Evolutionary conservation across 2,888 invertebrate species (phyloP), one percentile per base, ranked within the genome.

Genomic region (Automeris io): DNA sequence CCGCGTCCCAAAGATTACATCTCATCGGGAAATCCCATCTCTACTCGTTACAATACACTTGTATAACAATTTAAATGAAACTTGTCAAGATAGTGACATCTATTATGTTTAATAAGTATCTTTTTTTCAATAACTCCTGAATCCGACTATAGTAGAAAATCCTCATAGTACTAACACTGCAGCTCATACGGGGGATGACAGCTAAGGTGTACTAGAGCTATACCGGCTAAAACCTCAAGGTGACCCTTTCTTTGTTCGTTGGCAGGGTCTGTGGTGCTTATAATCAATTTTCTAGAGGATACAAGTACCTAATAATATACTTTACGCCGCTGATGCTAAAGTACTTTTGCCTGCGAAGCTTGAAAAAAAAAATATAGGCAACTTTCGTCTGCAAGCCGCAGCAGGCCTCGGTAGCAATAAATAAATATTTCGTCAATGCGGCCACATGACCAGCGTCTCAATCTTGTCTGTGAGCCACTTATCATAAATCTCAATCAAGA

Each of bases 401-500:
- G 9, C 26, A 2, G 5, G 22, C 22, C 22, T 23, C 29, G 16
- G 29, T 40, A 13, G 31, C 25, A 11, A 24, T 40, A 32, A 34
- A 35, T 36, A 35, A 44, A 45, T 40, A 43, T 62, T 58, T 61
- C 57, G 49, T 48, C 62, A 57, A 50, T 47, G 41, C 43, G 46
- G 39, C 43, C 53, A 55, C 21, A 38, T 36, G 35, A 34, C 54
- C 60, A 59, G 74, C 71, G 70, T 72, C 80, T 81, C 79, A 76
- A 79, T 80, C 77, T 65, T 57, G 66, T 66, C 56, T 46, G 45
- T 56, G 42, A 47, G 52, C 61, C 65, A 69, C 67, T 78, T 80
- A 82, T 82, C 82, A 81, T 78, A 80, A 75, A 82, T 82, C 82
- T 81, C 54, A 60, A 83, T 83, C 83, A 76, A 74, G 80, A 83